A percentile compares a stretch with the other conserved stretches of the same genome.
Evolutionary conservation across 1,140 invertebrate genomes (phyloP).

Genomic region (Apis cerana): DNA sequence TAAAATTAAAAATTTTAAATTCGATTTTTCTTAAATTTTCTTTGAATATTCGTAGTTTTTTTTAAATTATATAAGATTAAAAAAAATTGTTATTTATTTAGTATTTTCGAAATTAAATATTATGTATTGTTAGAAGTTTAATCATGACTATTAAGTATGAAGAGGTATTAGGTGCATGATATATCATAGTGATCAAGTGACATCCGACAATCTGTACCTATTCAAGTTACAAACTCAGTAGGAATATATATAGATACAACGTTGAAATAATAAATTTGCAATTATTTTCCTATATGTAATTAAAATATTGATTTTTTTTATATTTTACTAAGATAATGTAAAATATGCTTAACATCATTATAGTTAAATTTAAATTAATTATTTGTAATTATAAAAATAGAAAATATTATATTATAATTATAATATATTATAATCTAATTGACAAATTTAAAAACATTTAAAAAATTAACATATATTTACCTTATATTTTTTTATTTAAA

Average conservation of each 20-base stretch:
- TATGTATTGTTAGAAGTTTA: constrained; percentile 32
- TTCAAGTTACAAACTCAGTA: not conserved
- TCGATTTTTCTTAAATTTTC: not conserved
- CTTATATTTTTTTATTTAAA: not conserved
- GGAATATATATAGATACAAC: not conserved
- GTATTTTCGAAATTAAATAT: not conserved
- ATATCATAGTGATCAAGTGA: constrained; percentile 53
- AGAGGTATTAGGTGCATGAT: constrained; percentile 31
- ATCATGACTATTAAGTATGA: constrained; percentile 29
- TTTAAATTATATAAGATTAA: not conserved
- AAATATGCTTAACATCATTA: not conserved
- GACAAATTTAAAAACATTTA: not conserved
- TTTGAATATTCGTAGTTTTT: not conserved
- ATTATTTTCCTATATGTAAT: not conserved
- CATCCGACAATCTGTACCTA: not conserved
- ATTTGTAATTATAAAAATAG: too few species aligned
- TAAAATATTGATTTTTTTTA: too few species aligned
- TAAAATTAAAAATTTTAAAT: too few species aligned
- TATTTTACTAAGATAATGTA: not conserved
- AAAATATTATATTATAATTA: too few species aligned
- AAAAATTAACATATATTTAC: not conserved
- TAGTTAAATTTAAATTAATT: too few species aligned
- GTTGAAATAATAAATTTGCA: not conserved
- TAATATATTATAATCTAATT: too few species aligned
- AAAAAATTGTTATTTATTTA: not conserved